Conservation (phyloP, 2,113 vertebrate species). For the Colistium nudipinnis region DNA sequence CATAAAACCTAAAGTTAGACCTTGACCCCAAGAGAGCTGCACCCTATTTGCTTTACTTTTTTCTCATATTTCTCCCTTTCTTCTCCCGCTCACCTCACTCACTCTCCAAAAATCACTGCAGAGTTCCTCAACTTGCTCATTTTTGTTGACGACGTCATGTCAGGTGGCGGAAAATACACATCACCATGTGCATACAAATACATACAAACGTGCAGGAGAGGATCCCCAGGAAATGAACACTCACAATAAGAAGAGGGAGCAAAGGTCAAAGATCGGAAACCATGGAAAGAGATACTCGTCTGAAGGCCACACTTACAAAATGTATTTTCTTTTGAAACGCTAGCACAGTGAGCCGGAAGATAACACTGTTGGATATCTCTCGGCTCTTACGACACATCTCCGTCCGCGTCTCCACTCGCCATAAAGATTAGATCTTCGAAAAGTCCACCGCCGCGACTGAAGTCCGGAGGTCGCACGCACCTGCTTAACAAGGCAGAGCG, state of each 20-base stretch:
- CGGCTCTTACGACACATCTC: slow-evolving; percentile 20
- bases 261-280: too few species aligned
- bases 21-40: not conserved
- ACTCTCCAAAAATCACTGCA: not conserved
- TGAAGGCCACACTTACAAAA: not conserved
- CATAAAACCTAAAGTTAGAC: not conserved
- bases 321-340: not conserved
- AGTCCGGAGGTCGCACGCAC: slow-evolving; percentile 56
- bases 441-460: slow-evolving; percentile 30
- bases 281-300: too few species aligned
- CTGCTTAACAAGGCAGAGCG: slow-evolving; percentile 48
- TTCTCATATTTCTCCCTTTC: not conserved
- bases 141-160: not conserved
- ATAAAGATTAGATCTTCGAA: slow-evolving; percentile 65
- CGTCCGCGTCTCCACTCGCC: not conserved
- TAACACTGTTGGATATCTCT: slow-evolving; percentile 20
- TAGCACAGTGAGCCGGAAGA: not conserved
- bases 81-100: not conserved
- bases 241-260: too few species aligned
- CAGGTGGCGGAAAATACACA: too few species aligned
- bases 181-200: too few species aligned
- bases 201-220: too few species aligned
- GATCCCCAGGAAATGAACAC: too few species aligned
- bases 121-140: not conserved
- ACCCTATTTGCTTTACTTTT: not conserved